Base-by-base conservation (phyloP, 2,113 vertebrate genomes). In the Thryonomys swinderianus region DNA sequence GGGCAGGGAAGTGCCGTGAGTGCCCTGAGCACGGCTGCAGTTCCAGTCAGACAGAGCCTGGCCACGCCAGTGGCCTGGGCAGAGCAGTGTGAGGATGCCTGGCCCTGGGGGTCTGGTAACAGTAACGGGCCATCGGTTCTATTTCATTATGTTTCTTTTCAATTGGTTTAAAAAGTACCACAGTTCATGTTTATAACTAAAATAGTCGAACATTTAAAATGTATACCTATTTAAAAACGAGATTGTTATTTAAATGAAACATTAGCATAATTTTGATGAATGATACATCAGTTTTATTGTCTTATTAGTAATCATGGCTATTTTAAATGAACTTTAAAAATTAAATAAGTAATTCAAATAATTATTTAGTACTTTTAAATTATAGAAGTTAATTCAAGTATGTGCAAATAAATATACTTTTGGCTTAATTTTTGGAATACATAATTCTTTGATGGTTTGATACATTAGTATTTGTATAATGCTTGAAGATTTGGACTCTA, bases 321-420 rank as follows among this genome's bases (percentile, higher is more conserved):
- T 81, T 71, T 89, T 89, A 92, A 45, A 64, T 6, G 40, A 81
- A n/a, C 55, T 94, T 92, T 92, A 89, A 59, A 81, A 51, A 20
- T 17, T n/a, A 67, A 66, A 76, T 37, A 61, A 42, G 16, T 78
- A 90, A 81, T 80, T 14, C 42, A 53, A 82, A 27, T 51, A 2
- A 45, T 61, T n/a, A n/a, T 42, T 64, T 85, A 87, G 37, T 73
- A 32, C 48, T 74, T 74, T 90, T 61, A 88, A 93, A 80, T 61
- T 79, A 17, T 89, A 89, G 83, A 61, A n/a, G 13, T 84, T 69
- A 90, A 84, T 55, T 53, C 34, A 14, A 10, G 42, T 11, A 20
- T n/a, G 21, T 90, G 25, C 18, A 81, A 32, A 48, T 82, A 55
- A 92, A 64, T 71, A 17, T 88, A 67, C 45, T 81, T 92, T 69